Conservation (phyloP, 2,113 vertebrate genomes). For the Platanista minor region DNA sequence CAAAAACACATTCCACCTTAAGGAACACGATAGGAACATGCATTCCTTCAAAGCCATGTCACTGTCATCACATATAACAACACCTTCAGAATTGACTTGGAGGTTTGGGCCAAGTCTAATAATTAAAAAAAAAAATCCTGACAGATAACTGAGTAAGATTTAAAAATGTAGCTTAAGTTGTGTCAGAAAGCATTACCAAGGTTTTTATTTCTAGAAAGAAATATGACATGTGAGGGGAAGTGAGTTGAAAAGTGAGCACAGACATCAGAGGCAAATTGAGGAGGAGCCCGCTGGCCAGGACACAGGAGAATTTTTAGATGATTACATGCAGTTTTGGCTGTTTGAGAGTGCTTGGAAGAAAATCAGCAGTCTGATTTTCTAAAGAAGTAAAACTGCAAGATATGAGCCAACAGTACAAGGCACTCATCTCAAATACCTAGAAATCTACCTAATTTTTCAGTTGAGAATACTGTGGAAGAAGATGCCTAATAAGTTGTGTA, state of each 20-base stretch:
- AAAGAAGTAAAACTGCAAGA: background rate
- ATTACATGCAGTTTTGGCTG: background rate
- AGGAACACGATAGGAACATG: background rate
- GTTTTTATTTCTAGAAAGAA: background rate
- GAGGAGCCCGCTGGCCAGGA: background rate
- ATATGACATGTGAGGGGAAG: background rate
- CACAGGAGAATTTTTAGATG: background rate
- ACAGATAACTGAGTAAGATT: background rate
- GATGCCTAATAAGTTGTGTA: background rate
- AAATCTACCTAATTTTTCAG: background rate
- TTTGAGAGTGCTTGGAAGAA: background rate
- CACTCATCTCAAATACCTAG: background rate
- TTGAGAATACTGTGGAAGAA: background rate
- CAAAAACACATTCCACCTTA: background rate
- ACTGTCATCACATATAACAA: background rate
- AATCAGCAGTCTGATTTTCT: background rate
- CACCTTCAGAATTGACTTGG: background rate
- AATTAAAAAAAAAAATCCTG: background rate
- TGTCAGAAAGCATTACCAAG: background rate
- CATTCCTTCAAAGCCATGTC: background rate
- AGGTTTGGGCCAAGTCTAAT: background rate
- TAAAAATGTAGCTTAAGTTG: background rate
- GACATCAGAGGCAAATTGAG: background rate
- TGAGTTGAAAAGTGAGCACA: background rate
- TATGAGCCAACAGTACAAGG: background rate